Conservation (phyloP, 2,797 vertebrate species). For the Lemur catta region DNA sequence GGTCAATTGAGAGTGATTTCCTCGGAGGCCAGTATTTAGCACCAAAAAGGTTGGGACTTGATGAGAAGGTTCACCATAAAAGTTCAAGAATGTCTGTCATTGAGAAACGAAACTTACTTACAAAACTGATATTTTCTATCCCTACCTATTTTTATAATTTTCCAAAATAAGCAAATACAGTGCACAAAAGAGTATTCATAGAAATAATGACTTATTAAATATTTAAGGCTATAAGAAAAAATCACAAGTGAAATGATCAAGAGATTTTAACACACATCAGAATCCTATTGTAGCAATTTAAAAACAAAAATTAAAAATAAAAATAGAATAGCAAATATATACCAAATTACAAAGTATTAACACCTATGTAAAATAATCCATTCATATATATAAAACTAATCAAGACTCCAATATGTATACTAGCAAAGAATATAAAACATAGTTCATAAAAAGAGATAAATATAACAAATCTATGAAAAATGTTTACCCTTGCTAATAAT, state of each 20-base stretch:
- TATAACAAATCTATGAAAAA: background rate
- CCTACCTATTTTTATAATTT: background rate
- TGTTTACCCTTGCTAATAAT: background rate
- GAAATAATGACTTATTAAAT: background rate
- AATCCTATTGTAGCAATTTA: background rate
- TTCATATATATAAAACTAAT: background rate
- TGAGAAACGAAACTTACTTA: background rate
- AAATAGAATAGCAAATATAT: background rate
- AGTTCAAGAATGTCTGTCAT: background rate
- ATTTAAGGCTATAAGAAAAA: background rate
- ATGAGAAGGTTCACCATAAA: background rate
- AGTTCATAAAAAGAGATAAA: background rate
- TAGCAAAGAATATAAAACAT: background rate
- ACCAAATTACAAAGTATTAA: background rate
- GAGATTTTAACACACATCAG: background rate
- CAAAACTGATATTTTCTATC: background rate
- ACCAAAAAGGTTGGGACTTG: background rate
- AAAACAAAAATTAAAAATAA: background rate
- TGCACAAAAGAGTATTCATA: background rate
- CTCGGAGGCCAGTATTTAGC: background rate
- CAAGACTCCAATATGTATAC: background rate
- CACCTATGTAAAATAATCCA: background rate
- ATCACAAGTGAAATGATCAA: background rate
- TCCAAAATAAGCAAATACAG: background rate
- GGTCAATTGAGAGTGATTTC: background rate